A percentile compares a stretch with the other conserved stretches of the same genome.
Evolutionary conservation across 2,113 vertebrate genomes (phyloP).

Genomic region (Centrocercus urophasianus): DNA sequence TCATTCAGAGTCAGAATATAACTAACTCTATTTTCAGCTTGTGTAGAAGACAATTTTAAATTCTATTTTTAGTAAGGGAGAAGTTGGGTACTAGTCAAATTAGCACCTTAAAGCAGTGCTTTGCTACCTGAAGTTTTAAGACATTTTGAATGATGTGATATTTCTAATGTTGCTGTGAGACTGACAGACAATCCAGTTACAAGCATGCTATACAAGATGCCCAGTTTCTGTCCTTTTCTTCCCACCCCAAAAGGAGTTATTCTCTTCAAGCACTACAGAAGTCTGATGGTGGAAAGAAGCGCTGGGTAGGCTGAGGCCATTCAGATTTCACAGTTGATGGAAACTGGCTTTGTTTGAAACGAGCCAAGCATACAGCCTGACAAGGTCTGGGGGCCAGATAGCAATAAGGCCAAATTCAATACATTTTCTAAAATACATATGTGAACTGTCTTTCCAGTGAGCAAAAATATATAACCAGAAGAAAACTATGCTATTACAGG

Average conservation of each 20-base stretch:
- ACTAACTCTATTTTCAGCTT: slow-evolving; percentile 42
- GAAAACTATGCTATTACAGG: neutral
- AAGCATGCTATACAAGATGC: neutral
- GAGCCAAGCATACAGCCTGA: neutral
- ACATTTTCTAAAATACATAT: neutral
- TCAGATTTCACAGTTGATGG: neutral
- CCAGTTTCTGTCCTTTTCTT: neutral
- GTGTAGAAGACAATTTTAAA: slow-evolving; percentile 17
- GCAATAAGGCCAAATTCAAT: neutral
- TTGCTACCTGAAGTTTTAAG: neutral
- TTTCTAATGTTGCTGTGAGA: neutral
- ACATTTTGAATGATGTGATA: neutral
- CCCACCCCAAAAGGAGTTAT: neutral
- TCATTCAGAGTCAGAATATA: neutral
- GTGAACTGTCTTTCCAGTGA: neutral
- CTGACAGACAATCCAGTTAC: neutral
- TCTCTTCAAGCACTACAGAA: neutral
- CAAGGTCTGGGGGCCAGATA: neutral
- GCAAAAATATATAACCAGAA: neutral
- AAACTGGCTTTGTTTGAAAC: neutral
- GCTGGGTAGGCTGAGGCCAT: neutral
- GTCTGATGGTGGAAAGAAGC: neutral
- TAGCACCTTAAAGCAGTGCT: neutral
- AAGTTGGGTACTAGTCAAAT: slow-evolving; percentile 28
- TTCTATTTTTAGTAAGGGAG: slow-evolving; percentile 48